Percentiles rank a stretch among this genome's conserved stretches.
Evolutionary conservation across 2,888 invertebrate species (phyloP).

Genomic region (Drymonia ruficornis): DNA sequence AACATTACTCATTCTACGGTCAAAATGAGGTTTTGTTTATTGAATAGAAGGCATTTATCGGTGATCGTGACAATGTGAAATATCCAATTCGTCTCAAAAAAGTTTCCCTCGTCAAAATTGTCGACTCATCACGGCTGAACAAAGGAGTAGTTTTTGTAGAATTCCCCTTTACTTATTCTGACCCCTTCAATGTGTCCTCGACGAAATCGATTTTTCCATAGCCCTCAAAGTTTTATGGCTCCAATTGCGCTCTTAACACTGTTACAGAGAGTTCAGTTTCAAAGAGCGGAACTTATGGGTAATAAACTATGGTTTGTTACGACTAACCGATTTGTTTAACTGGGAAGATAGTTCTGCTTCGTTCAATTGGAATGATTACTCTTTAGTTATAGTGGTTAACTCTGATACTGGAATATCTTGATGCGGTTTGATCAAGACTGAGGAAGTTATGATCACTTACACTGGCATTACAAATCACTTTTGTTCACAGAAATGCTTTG

Average conservation of each 20-base stretch:
- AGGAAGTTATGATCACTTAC: too few species aligned
- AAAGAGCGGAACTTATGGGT: neutral
- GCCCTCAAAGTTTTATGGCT: neutral
- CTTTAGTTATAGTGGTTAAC: too few species aligned
- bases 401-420: neutral
- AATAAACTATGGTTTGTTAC: slow-evolving; percentile 1
- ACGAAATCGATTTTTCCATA: neutral
- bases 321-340: neutral
- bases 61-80: too few species aligned
- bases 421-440: too few species aligned
- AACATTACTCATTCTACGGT: neutral
- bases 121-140: neutral
- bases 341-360: neutral
- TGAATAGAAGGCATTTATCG: neutral
- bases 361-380: neutral
- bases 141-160: neutral
- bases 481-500: too few species aligned
- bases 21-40: neutral
- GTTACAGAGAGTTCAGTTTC: neutral
- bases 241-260: neutral
- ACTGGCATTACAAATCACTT: too few species aligned
- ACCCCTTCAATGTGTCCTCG: neutral
- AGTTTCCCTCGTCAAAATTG: neutral
- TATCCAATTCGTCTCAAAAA: too few species aligned
- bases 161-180: neutral